Evolutionary conservation across 2,888 invertebrate genomes (phyloP), one percentile per base, ranked within the genome.

Genomic region (Scaptomyza parva): DNA sequence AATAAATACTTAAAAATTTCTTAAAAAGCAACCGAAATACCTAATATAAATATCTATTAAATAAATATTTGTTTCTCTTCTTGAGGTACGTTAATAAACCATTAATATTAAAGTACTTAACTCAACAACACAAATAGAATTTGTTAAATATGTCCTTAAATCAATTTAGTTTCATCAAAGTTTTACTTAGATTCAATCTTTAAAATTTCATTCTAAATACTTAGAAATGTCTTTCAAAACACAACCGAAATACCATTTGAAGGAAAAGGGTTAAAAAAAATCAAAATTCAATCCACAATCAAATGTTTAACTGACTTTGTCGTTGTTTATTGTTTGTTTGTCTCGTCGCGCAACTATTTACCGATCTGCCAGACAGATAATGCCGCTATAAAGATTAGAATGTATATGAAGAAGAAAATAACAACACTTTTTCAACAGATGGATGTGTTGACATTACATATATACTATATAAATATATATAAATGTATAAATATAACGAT

Each of bases 291-390:
- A n/a, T 12, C 18, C 14, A 11, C 11, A 28, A 22, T 22, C 24
- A 60, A 65, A 65, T 65, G 57, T 69, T 71, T 70, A 70, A 63
- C 64, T 37, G 55, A 48, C 54, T 51, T 70, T 62, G 54, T 14
- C 17, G 63, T 55, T 71, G 50, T 52, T 69, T 64, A 50, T 54
- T 70, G 50, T 55, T 69, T 65, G 66, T 53, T 61, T 69, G 70
- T 61, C 61, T 68, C 44, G 52, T 12, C 30, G 35, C 64, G 51
- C 17, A 17, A 11, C 26, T 64, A 53, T 64, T 64, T 65, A 50
- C 66, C 58, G 70, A 72, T 70, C 52, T 50, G 47, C 26, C 58
- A 44, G 48, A 41, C 53, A 41, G 70, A 70, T 72, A 72, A 30
- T 66, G 41, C 14, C 11, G 14, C 1, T 48, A 63, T 64, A 53